These are phyloP conservation scores for Cyprinus carpio DNA, from an alignment of 2,113 vertebrate genomes.

Conservation along the genomic window DNA sequence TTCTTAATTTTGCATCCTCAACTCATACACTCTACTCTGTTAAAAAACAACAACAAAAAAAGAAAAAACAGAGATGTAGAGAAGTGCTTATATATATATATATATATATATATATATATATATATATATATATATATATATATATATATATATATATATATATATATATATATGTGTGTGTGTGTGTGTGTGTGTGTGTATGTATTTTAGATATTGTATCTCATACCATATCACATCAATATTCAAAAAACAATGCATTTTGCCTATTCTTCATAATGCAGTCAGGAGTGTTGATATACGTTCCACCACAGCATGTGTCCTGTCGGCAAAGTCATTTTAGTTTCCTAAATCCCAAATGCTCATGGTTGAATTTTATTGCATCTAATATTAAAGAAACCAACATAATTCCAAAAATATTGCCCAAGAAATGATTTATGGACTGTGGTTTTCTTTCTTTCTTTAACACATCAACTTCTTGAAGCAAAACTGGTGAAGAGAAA, in stretches of 20 bases:
- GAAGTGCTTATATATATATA: background rate
- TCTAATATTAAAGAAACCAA: background rate
- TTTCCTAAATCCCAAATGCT: background rate
- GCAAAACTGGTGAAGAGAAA: background rate
- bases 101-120: too few species aligned
- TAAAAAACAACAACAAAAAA: background rate
- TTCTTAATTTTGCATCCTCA: conserved; percentile 56
- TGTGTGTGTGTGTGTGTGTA: too few species aligned
- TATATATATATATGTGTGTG: too few species aligned
- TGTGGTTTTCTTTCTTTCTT: background rate
- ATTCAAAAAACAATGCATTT: background rate
- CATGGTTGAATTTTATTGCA: background rate
- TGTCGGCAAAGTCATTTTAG: background rate
- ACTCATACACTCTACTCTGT: background rate
- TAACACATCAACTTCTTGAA: background rate
- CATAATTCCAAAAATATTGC: background rate
- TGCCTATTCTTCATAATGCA: background rate
- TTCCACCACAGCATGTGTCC: background rate
- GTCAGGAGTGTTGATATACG: background rate
- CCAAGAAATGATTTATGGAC: background rate
- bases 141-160: too few species aligned
- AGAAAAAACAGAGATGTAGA: background rate
- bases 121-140: too few species aligned
- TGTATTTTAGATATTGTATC: background rate
- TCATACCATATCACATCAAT: background rate